Evolutionary conservation across 1,140 invertebrate species (phyloP).

Genomic region (Drosophila willistoni): DNA sequence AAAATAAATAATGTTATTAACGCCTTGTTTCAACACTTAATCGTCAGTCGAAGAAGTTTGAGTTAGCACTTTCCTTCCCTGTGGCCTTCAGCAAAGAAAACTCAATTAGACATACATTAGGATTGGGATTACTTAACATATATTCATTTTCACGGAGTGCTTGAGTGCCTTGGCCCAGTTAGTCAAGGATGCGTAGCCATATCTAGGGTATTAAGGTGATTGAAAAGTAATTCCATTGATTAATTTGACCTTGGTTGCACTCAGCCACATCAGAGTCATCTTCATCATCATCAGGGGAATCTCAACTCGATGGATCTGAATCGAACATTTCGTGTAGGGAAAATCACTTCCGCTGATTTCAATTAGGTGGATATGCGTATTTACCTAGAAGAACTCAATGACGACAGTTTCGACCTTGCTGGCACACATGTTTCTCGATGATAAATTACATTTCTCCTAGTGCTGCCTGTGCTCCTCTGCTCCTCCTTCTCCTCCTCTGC

Average conservation of each 20-base stretch:
- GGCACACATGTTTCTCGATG: constrained; percentile 18
- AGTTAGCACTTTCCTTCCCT: background rate
- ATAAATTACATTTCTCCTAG: constrained; percentile 38
- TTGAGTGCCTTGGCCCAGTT: constrained; percentile 39
- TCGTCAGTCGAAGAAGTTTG: constrained; percentile 7
- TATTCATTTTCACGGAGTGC: background rate
- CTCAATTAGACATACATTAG: constrained; percentile 50
- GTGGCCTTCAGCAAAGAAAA: constrained; percentile 7
- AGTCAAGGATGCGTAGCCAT: constrained; percentile 43
- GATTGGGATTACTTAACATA: background rate
- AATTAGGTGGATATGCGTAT: background rate
- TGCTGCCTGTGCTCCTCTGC: constrained; percentile 1
- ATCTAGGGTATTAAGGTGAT: constrained; percentile 49
- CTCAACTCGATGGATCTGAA: background rate
- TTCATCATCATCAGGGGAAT: constrained; percentile 16
- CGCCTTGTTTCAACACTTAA: constrained; percentile 42
- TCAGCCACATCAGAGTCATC: constrained; percentile 23
- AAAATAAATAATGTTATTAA: constrained; percentile 6
- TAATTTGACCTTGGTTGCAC: constrained; percentile 41
- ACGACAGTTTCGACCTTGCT: constrained; percentile 9
- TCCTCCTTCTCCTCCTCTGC: background rate
- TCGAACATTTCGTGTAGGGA: background rate
- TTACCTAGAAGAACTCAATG: constrained; percentile 10
- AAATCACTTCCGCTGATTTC: background rate
- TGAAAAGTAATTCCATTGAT: constrained; percentile 74